These are phyloP conservation scores for Agapostemon virescens DNA, from an alignment of 2,888 invertebrate genomes.

Conservation along the genomic window DNA sequence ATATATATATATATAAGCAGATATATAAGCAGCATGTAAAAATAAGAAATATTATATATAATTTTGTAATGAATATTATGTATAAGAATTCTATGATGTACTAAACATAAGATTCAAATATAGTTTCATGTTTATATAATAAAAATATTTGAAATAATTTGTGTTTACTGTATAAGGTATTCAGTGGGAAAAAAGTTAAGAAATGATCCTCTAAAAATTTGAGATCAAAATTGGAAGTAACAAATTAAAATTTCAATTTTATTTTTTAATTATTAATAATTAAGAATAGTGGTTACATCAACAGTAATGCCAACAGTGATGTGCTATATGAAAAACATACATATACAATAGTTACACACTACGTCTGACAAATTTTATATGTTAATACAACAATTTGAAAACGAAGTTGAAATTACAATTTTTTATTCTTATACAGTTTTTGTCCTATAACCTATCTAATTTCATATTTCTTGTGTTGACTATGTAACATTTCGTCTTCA, in stretches of 20 bases:
- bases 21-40: neutral
- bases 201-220: neutral
- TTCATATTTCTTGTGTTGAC: neutral
- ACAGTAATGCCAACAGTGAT: neutral
- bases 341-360: neutral
- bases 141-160: neutral
- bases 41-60: neutral
- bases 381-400: neutral
- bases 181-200: neutral
- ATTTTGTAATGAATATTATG: too few relatives aligned
- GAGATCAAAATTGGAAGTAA: neutral
- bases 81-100: neutral
- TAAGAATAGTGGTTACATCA: neutral
- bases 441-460: constrained; percentile 5
- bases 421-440: neutral
- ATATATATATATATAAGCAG: too few relatives aligned
- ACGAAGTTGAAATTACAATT: neutral
- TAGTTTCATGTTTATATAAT: neutral
- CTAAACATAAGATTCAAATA: neutral
- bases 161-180: neutral
- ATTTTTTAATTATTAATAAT: neutral
- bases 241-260: neutral
- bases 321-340: neutral
- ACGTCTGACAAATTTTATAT: neutral
- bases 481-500: neutral